A percentile compares a stretch with the other conserved stretches of the same genome.
phyloP scores from a whole-genome alignment of 2,888 invertebrate genomes.

The Stenolophus ochropezus region DNA sequence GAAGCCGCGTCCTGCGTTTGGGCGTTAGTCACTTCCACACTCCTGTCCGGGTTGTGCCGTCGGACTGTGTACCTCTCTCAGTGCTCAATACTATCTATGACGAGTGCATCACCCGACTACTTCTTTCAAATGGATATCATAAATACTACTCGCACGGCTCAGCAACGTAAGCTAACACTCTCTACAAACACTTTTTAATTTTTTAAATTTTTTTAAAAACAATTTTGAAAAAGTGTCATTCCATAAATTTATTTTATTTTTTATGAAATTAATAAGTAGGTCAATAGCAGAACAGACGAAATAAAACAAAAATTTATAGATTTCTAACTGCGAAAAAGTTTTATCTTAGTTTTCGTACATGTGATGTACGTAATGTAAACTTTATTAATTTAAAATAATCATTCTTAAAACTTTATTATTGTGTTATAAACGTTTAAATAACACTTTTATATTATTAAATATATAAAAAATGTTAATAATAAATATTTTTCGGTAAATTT shows the following conservation, averaged over 20 bases:
- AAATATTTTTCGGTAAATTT: background rate
- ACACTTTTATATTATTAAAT: background rate
- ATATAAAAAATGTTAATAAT: background rate
- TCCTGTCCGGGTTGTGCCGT: constrained; percentile 1
- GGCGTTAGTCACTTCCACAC: constrained; percentile 29
- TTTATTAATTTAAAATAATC: background rate
- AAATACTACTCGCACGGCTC: background rate
- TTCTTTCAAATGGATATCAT: constrained; percentile 16
- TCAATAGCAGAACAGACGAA: background rate
- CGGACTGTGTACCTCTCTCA: background rate
- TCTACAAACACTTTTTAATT: background rate
- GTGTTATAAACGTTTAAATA: background rate
- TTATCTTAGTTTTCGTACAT: background rate
- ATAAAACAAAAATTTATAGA: background rate
- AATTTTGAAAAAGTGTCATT: background rate
- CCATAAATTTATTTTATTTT: background rate
- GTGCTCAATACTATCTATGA: constrained; percentile 31
- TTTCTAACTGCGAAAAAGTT: background rate
- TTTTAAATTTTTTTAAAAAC: background rate
- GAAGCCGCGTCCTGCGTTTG: constrained; percentile 30
- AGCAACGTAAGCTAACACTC: background rate
- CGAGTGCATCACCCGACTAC: background rate
- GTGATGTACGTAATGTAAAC: background rate
- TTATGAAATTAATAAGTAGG: background rate
- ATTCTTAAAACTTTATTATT: background rate